These are phyloP conservation scores for Ramphastos sulfuratus DNA, from an alignment of 2,113 vertebrate genomes.

Conservation along the genomic window DNA sequence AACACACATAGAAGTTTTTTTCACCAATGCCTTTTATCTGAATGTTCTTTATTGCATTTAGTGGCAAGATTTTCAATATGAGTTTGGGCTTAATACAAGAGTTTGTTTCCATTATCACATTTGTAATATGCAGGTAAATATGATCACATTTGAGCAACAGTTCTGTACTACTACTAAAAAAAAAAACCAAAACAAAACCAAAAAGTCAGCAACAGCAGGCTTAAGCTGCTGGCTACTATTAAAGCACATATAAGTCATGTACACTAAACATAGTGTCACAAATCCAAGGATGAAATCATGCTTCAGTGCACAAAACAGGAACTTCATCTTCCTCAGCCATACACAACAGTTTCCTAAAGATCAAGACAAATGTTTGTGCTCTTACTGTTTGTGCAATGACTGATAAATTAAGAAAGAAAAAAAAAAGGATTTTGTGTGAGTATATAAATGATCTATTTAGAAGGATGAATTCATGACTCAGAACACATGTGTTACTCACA, in stretches of 20 bases:
- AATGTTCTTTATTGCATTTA: neutral
- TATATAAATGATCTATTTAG: neutral
- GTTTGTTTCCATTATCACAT: neutral
- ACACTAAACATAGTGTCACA: neutral
- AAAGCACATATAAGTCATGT: neutral
- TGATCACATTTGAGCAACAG: neutral
- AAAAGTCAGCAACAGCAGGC: neutral
- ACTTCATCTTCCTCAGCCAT: neutral
- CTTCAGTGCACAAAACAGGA: neutral
- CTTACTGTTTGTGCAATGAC: neutral
- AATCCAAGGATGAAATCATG: neutral
- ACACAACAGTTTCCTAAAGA: neutral
- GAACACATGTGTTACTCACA: conserved; percentile 2
- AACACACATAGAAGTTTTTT: neutral
- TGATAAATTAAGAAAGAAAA: neutral
- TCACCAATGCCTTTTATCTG: neutral
- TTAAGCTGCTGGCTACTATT: neutral
- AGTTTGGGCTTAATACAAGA: neutral
- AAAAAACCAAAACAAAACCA: neutral
- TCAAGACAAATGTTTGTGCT: neutral
- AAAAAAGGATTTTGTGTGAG: neutral
- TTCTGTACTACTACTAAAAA: neutral
- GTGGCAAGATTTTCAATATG: neutral
- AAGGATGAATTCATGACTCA: conserved; percentile 7
- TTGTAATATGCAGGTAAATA: neutral